phyloP scores from a whole-genome alignment of 1,140 invertebrate species.

The Drosophila arawakana region DNA sequence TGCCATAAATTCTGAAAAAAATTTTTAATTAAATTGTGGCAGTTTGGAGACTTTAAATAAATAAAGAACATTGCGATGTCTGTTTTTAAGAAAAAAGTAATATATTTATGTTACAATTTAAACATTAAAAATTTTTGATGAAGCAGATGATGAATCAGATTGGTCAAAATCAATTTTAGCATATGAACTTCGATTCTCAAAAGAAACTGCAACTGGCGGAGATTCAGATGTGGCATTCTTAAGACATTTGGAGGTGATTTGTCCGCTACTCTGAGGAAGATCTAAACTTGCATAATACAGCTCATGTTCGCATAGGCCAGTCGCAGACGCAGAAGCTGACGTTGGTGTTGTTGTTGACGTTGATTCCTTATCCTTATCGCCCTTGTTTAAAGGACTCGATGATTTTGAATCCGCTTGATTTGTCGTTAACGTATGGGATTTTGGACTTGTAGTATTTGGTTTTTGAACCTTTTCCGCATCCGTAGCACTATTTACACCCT shows the following conservation, averaged over 20 bases:
- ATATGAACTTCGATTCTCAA: constrained; percentile 86
- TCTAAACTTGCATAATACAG: constrained; percentile 89
- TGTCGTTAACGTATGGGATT: constrained; percentile 24
- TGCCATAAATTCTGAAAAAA: too few species aligned
- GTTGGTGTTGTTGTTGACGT: constrained; percentile 56
- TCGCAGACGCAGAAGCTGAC: constrained; percentile 48
- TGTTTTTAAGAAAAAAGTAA: constrained; percentile 46
- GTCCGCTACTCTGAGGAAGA: constrained; percentile 84
- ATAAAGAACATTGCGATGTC: neutral
- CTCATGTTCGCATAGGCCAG: constrained; percentile 84
- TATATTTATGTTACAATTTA: constrained; percentile 58
- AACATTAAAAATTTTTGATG: constrained; percentile 76
- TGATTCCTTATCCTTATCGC: constrained; percentile 21
- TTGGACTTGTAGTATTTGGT: constrained; percentile 9
- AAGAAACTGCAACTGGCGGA: constrained; percentile 80
- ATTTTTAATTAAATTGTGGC: too few species aligned
- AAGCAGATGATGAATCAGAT: constrained; percentile 85
- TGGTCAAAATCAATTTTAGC: constrained; percentile 90
- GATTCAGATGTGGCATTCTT: constrained; percentile 65
- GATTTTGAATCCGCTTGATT: constrained; percentile 15
- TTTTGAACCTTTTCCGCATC: constrained; percentile 31
- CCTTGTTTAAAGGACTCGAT: constrained; percentile 33
- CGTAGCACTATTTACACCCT: constrained; percentile 32
- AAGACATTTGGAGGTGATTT: constrained; percentile 72
- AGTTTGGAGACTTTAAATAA: neutral